A percentile compares a stretch with the other conserved stretches of the same genome.
Conservation (phyloP, 2,797 vertebrate species). For the Limosa lapponica region DNA sequence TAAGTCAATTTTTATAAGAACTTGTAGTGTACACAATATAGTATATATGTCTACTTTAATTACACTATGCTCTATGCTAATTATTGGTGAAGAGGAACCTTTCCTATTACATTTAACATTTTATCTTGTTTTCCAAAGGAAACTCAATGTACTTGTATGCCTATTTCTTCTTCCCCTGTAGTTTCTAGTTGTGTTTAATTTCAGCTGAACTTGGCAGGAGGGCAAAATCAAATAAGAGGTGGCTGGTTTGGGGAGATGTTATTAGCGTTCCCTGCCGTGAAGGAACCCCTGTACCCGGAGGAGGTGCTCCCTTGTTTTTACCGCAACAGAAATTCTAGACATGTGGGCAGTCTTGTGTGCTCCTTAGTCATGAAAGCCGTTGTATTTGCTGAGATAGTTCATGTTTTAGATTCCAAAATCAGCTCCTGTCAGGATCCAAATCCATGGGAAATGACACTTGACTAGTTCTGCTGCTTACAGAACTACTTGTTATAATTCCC, state of each 20-base stretch:
- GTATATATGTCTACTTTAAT: not conserved
- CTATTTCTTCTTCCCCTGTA: not conserved
- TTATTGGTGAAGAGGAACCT: not conserved
- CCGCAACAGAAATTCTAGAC: not conserved
- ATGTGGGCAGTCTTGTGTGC: not conserved
- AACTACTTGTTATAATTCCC: not conserved
- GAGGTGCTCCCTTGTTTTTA: not conserved
- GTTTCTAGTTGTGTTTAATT: not conserved
- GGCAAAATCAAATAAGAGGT: not conserved
- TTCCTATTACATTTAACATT: not conserved
- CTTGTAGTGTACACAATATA: not conserved
- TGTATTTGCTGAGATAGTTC: not conserved
- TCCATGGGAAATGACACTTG: not conserved
- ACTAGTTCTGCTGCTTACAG: not conserved
- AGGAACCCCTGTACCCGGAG: rapidly evolving
- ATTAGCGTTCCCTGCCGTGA: rapidly evolving
- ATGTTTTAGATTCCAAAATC: not conserved
- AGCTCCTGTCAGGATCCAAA: not conserved
- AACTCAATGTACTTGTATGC: not conserved
- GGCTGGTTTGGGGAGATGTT: not conserved
- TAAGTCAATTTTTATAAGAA: not conserved
- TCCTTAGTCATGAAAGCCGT: not conserved
- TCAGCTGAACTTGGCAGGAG: not conserved
- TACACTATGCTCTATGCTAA: not conserved
- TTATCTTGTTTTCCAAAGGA: not conserved